phyloP scores from a whole-genome alignment of 2,888 invertebrate species.

The Idaea biselata region DNA sequence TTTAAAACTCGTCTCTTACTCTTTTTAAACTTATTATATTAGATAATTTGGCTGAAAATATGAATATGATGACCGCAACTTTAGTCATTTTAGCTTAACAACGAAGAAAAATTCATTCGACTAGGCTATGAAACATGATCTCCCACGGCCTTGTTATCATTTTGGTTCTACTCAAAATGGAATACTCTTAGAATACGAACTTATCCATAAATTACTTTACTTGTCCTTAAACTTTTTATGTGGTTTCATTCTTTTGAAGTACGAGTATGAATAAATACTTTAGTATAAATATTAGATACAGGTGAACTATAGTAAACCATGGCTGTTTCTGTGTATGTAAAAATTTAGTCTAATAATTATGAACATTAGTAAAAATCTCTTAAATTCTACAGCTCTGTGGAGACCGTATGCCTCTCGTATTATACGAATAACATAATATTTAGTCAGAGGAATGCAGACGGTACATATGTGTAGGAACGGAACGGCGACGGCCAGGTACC shows the following conservation, averaged over 20 bases:
- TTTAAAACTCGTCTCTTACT: constrained; percentile 79
- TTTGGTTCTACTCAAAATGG: neutral
- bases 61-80: constrained; percentile 74
- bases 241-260: too few species aligned
- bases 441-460: neutral
- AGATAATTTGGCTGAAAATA: constrained; percentile 75
- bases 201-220: neutral
- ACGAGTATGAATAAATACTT: too few species aligned
- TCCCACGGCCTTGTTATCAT: constrained; percentile 48
- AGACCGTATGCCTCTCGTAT: constrained; percentile 34
- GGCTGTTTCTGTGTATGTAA: too few species aligned
- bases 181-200: neutral
- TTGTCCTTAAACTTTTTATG: too few species aligned
- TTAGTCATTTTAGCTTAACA: constrained; percentile 63
- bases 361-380: constrained; percentile 9
- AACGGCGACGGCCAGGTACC: constrained; percentile 31
- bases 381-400: constrained; percentile 44
- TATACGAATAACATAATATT: constrained; percentile 28
- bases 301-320: too few species aligned
- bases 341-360: too few species aligned
- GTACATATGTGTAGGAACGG: neutral
- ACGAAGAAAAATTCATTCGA: constrained; percentile 61
- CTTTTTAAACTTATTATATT: constrained; percentile 78
- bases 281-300: too few species aligned
- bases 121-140: constrained; percentile 65